These are phyloP conservation scores for Agrochola lychnidis DNA, from an alignment of 2,888 invertebrate species.

Conservation along the genomic window DNA sequence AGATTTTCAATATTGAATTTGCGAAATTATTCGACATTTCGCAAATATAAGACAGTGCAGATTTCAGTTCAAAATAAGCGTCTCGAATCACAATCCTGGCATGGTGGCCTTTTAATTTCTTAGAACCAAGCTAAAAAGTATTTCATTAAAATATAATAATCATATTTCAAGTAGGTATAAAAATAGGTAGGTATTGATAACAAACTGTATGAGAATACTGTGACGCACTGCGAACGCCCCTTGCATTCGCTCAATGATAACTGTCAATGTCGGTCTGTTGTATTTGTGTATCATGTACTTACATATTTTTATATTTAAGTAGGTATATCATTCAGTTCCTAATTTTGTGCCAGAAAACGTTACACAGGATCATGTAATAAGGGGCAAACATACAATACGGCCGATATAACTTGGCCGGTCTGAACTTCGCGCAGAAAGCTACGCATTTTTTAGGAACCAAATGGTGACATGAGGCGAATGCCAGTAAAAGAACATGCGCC, in stretches of 20 bases:
- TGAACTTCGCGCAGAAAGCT: too few species aligned
- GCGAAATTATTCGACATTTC: not conserved
- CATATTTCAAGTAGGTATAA: too few species aligned
- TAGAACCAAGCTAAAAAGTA: not conserved
- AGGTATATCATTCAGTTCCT: not conserved
- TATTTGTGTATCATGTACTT: slow-evolving; percentile 6
- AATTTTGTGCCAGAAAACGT: not conserved
- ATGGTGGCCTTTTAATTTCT: not conserved
- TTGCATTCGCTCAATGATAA: slow-evolving; percentile 44
- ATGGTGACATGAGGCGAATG: too few species aligned
- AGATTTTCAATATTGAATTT: not conserved
- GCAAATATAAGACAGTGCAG: not conserved
- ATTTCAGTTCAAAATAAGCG: not conserved
- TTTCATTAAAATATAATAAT: not conserved
- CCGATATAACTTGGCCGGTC: too few species aligned
- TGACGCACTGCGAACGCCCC: slow-evolving; percentile 60
- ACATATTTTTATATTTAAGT: not conserved
- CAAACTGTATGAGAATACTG: not conserved
- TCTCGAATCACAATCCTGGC: not conserved
- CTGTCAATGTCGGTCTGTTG: slow-evolving; percentile 43
- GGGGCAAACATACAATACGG: not conserved
- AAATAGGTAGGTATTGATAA: slow-evolving; percentile 31
- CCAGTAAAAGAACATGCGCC: too few species aligned
- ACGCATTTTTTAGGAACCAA: too few species aligned
- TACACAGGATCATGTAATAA: not conserved